Evolutionary conservation across 2,797 vertebrate species (phyloP).

Genomic region (Crax fasciolata): DNA sequence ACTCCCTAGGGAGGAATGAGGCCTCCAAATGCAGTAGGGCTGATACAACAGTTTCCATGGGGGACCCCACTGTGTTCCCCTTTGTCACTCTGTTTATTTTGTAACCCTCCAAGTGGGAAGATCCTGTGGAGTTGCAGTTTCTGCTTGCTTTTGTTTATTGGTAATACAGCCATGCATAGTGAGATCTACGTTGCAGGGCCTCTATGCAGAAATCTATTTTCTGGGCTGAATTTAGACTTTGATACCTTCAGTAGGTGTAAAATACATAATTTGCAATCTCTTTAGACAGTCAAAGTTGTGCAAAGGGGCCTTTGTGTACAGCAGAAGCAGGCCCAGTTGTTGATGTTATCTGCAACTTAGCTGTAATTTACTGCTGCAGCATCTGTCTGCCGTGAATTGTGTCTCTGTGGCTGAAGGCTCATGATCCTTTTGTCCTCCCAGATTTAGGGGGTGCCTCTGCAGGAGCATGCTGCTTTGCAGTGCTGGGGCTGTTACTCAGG

Average conservation of each 20-base stretch:
- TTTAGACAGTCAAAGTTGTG: background rate
- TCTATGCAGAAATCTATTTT: background rate
- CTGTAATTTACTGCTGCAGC: slow-evolving; percentile 13
- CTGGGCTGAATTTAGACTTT: background rate
- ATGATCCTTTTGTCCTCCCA: background rate
- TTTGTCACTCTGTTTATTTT: slow-evolving; percentile 40
- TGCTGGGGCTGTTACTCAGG: background rate
- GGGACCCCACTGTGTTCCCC: background rate
- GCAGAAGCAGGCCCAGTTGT: background rate
- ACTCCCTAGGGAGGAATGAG: background rate
- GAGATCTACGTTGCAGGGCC: background rate
- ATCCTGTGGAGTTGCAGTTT: background rate
- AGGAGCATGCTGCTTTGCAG: background rate
- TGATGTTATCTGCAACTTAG: background rate
- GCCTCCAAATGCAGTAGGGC: background rate
- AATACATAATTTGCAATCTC: slow-evolving; percentile 4
- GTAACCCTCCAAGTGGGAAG: background rate
- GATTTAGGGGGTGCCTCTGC: background rate
- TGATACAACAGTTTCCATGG: slow-evolving; percentile 3
- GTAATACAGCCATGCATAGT: background rate
- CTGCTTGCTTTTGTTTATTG: slow-evolving; percentile 10
- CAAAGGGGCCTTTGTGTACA: background rate
- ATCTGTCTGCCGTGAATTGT: background rate
- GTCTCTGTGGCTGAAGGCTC: background rate
- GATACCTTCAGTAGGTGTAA: background rate